Percentiles rank a stretch among this genome's conserved stretches.
Evolutionary conservation across 2,113 vertebrate species (phyloP).

Genomic region (Choloepus hoffmanni): DNA sequence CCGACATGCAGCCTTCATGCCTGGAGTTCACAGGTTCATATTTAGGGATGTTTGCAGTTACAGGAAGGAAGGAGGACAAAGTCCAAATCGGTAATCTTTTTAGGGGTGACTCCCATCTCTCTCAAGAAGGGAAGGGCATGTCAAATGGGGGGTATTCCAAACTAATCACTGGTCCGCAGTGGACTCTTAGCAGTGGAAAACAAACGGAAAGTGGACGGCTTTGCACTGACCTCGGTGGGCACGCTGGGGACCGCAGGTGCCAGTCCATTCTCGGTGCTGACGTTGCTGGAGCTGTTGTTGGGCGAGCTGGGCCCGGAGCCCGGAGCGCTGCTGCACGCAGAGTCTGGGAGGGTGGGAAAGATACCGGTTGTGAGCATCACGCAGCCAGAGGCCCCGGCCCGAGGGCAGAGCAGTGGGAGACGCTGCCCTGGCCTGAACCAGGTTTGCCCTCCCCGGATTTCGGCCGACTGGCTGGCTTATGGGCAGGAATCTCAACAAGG

Average conservation of each 20-base stretch:
- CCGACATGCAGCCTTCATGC: too few species aligned
- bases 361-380: background rate
- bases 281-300: constrained; percentile 98
- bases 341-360: constrained; percentile 87
- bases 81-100: accelerated
- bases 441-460: accelerated
- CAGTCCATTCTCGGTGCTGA: constrained; percentile 95
- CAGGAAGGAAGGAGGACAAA: accelerated
- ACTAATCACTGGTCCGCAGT: accelerated
- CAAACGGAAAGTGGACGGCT: accelerated
- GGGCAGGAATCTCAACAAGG: accelerated
- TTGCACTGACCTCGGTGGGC: constrained; percentile 91
- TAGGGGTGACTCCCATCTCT: too few species aligned
- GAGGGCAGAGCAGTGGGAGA: accelerated
- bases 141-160: accelerated
- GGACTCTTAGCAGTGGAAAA: accelerated
- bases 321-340: constrained; percentile 97
- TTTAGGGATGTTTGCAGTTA: background rate
- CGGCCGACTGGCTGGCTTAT: background rate
- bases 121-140: too few species aligned
- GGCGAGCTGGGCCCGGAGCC: constrained; percentile 98
- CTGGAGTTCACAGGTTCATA: accelerated
- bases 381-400: too few species aligned
- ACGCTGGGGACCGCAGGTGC: constrained; percentile 89
- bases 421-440: accelerated